These are phyloP conservation scores for Trichechus manatus DNA, from an alignment of 2,113 vertebrate species.

Conservation along the genomic window DNA sequence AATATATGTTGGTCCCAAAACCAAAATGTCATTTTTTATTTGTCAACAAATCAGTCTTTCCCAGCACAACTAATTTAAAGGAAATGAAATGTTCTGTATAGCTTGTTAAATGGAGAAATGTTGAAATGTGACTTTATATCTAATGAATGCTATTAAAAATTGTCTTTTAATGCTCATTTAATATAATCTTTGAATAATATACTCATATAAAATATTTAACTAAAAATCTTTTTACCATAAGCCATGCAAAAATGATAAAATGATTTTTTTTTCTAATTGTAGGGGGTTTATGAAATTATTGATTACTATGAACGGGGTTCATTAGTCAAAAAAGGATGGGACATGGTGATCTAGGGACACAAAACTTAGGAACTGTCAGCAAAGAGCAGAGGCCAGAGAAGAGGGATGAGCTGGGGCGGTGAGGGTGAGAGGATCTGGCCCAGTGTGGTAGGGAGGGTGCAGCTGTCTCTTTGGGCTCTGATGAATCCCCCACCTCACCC, in stretches of 20 bases:
- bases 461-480: neutral
- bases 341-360: neutral
- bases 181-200: slow-evolving; percentile 80
- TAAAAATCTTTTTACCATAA: slow-evolving; percentile 71
- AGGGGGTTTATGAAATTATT: slow-evolving; percentile 63
- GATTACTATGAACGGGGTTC: slow-evolving; percentile 53
- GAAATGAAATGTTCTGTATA: slow-evolving; percentile 66
- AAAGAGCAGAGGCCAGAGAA: neutral
- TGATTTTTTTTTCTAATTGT: slow-evolving; percentile 76
- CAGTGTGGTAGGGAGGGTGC: rapidly evolving
- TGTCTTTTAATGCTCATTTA: slow-evolving; percentile 81
- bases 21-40: slow-evolving; percentile 63
- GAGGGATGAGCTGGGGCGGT: rapidly evolving
- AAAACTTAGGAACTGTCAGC: neutral
- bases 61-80: slow-evolving; percentile 73
- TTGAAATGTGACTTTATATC: slow-evolving; percentile 66
- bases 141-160: slow-evolving; percentile 78
- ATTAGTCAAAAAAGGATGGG: slow-evolving; percentile 68
- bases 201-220: slow-evolving; percentile 81
- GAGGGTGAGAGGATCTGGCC: neutral
- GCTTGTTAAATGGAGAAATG: slow-evolving; percentile 70
- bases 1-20: slow-evolving; percentile 56
- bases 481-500: neutral
- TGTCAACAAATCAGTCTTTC: slow-evolving; percentile 78
- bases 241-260: slow-evolving; percentile 74